phyloP scores from a whole-genome alignment of 2,888 invertebrate genomes.

The Leistus spinibarbis region DNA sequence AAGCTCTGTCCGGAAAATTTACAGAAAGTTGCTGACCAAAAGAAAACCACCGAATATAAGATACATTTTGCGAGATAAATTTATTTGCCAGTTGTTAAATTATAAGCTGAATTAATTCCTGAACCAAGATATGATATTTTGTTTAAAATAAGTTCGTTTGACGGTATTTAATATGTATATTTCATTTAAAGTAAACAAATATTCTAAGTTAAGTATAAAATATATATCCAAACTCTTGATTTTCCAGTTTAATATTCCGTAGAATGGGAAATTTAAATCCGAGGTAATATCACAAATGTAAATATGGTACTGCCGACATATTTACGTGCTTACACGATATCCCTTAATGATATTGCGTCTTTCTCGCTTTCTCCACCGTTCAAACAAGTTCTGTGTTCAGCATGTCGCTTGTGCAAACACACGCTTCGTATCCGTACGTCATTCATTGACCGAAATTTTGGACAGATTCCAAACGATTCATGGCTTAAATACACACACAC shows the following conservation, averaged over 20 bases:
- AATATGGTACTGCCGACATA: background rate
- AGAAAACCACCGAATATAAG: too few species aligned
- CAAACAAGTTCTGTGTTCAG: background rate
- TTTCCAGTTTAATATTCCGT: too few species aligned
- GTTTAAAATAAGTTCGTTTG: too few species aligned
- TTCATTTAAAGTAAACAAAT: too few species aligned
- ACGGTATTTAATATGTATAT: too few species aligned
- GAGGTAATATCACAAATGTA: background rate
- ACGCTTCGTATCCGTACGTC: too few species aligned
- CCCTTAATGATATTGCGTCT: background rate
- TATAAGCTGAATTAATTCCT: too few species aligned
- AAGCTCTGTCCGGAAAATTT: background rate
- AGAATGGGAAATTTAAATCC: background rate
- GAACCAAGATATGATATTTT: too few species aligned
- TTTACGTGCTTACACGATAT: background rate
- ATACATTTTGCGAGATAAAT: too few species aligned
- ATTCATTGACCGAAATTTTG: background rate
- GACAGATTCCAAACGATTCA: background rate
- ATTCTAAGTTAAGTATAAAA: too few species aligned
- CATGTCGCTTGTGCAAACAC: background rate
- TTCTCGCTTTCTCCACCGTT: background rate
- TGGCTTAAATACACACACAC: background rate
- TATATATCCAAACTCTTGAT: too few species aligned
- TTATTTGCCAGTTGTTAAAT: too few species aligned
- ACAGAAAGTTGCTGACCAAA: background rate